Evolutionary conservation across 2,888 invertebrate genomes (phyloP).

Genomic region (Drosophila leonis): DNA sequence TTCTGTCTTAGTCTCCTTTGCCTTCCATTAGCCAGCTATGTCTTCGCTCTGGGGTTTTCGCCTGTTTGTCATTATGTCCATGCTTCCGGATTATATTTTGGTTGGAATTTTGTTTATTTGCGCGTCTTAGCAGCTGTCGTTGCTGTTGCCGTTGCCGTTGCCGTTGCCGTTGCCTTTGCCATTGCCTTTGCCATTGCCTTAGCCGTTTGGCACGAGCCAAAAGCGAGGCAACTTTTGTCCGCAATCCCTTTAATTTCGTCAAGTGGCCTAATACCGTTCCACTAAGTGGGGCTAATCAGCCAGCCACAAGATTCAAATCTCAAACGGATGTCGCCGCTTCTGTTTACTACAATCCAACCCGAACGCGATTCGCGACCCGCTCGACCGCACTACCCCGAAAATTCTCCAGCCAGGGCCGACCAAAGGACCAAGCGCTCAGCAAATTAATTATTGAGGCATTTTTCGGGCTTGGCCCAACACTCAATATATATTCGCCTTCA

Average conservation of each 20-base stretch:
- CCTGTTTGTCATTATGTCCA: conserved; percentile 75
- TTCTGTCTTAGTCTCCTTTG: neutral
- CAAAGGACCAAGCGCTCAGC: conserved; percentile 12
- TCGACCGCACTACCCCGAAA: neutral
- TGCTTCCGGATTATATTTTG: conserved; percentile 78
- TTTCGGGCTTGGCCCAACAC: conserved; percentile 29
- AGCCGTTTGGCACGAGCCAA: conserved; percentile 3
- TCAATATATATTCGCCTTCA: conserved; percentile 31
- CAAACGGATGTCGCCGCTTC: conserved; percentile 71
- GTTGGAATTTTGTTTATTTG: conserved; percentile 70
- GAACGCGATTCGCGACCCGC: conserved; percentile 11
- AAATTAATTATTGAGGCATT: conserved; percentile 65
- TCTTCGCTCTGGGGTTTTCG: conserved; percentile 30
- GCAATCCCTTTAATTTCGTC: conserved; percentile 72
- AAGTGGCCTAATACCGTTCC: conserved; percentile 78
- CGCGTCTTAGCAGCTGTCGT: conserved; percentile 76
- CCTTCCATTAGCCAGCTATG: conserved; percentile 10
- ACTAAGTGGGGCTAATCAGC: conserved; percentile 78
- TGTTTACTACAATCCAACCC: conserved; percentile 51
- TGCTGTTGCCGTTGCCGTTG: neutral
- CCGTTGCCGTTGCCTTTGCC: neutral
- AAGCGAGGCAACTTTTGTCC: conserved; percentile 23
- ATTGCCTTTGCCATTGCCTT: neutral
- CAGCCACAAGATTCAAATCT: conserved; percentile 74
- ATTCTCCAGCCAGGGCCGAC: neutral